These are phyloP conservation scores for Polyommatus iphigenia DNA, from an alignment of 2,888 invertebrate genomes.

Conservation along the genomic window DNA sequence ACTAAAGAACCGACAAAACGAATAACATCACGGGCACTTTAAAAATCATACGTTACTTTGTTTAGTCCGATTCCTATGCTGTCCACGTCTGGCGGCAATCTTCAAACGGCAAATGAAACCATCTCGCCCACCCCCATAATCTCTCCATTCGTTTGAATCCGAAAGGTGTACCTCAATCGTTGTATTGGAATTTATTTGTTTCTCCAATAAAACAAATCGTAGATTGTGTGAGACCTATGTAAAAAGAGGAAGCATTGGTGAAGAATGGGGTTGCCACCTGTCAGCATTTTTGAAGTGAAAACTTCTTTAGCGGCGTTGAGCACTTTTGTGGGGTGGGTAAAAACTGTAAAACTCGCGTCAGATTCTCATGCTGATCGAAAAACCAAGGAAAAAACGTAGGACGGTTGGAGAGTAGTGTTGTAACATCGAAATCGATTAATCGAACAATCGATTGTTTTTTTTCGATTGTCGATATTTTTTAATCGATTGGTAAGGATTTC, in stretches of 20 bases:
- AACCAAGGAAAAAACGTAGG: too few relatives aligned
- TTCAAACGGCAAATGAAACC: constrained; percentile 51
- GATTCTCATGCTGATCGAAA: too few relatives aligned
- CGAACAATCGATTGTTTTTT: too few relatives aligned
- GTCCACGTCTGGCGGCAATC: constrained; percentile 45
- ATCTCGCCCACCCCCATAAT: constrained; percentile 47
- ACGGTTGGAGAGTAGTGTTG: too few relatives aligned
- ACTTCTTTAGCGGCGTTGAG: too few relatives aligned
- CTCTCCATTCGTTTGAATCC: constrained; percentile 57
- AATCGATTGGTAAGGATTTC: too few relatives aligned
- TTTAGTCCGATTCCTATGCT: constrained; percentile 47
- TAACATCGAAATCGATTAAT: too few relatives aligned
- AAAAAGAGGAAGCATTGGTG: not conserved
- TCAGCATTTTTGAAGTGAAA: too few relatives aligned
- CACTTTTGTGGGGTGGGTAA: too few relatives aligned
- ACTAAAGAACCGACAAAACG: not conserved
- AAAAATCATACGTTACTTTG: constrained; percentile 35
- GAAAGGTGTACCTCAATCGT: constrained; percentile 67
- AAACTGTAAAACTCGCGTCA: too few relatives aligned
- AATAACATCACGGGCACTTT: not conserved
- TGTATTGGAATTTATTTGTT: constrained; percentile 66
- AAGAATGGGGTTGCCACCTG: not conserved
- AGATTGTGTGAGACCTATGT: not conserved
- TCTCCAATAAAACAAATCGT: constrained; percentile 49
- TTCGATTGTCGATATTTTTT: too few relatives aligned